phyloP scores from a whole-genome alignment of 1,140 invertebrate species.

The Drosophila nigromelanica region DNA sequence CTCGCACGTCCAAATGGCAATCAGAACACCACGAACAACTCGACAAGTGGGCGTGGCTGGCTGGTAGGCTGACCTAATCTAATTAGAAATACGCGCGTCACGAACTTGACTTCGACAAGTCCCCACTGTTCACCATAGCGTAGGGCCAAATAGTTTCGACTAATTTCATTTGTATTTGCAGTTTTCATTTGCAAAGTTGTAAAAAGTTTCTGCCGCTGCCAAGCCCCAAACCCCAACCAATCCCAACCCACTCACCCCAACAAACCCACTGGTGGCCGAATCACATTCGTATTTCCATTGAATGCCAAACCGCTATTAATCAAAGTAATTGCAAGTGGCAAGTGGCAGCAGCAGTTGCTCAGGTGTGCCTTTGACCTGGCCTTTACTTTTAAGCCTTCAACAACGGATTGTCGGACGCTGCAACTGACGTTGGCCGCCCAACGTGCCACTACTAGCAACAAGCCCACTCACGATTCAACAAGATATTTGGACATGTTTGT shows the following conservation, averaged over 20 bases:
- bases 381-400: conserved; percentile 22
- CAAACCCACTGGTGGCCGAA: background rate
- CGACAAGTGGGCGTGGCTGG: conserved; percentile 16
- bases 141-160: conserved; percentile 72
- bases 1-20: conserved; percentile 61
- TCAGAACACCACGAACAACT: conserved; percentile 47
- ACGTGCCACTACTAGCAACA: no score
- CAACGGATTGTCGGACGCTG: background rate
- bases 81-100: conserved; percentile 79
- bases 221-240: conserved; percentile 1
- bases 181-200: conserved; percentile 58
- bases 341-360: conserved; percentile 35
- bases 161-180: conserved; percentile 79
- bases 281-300: conserved; percentile 54
- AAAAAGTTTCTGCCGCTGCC: conserved; percentile 43
- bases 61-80: conserved; percentile 57
- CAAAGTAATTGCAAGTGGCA: conserved; percentile 69
- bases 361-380: conserved; percentile 20
- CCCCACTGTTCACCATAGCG: conserved; percentile 16
- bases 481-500: no score
- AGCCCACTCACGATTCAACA: no score
- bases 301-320: conserved; percentile 70
- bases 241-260: background rate
- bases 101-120: conserved; percentile 68
- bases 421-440: no score